Evolutionary conservation across 35 echinoderm and acorn worm species (phyloP), one percentile per base, ranked within the genome.

Genomic region (Amphiura filiformis): DNA sequence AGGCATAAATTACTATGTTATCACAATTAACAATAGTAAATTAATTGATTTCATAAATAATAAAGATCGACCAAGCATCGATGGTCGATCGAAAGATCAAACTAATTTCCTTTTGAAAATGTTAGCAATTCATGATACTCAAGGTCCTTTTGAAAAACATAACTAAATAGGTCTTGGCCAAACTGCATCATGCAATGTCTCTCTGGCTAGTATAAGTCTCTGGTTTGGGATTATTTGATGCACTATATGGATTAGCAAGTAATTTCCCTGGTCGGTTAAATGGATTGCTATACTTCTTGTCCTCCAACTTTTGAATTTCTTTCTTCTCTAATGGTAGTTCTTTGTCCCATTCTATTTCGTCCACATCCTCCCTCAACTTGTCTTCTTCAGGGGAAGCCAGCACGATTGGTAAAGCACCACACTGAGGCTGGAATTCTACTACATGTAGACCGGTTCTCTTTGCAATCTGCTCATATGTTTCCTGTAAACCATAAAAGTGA

Each of bases 401-500:
- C 14, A 99, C 84, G 30, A 92, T 99, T 14, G 96, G 96, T n/a
- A 99, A 77, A 76, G 37, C 23, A 18, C 93, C 93, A 76, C 93
- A 92, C 61, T 99, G 90, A 34, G 87, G 80, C 23, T 88, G 83
- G 47, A 99, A 87, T 80, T 99, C 93, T 17, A 99, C 93, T 23
- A 99, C 90, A 90, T 99, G 90, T 30, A 99, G 87, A 28, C 90
- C 90, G 31, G 89, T 94, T 56, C 96, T 92, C 77, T 99, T 80
- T 31, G 96, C 96, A 80, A 99, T 99, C 61, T 94, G 93, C 65
- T 99, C 93, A 61, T 92, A 90, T 14, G 96, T 92, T 36, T 99
- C 96, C 96, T 99, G 82, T n/a, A 57, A 0, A 82, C n/a, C n/a
- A n/a, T n/a, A n/a, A n/a, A n/a, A n/a, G n/a, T n/a, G n/a, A n/a